Conservation (phyloP, 2,113 vertebrate species). For the Sapayoa aenigma region DNA sequence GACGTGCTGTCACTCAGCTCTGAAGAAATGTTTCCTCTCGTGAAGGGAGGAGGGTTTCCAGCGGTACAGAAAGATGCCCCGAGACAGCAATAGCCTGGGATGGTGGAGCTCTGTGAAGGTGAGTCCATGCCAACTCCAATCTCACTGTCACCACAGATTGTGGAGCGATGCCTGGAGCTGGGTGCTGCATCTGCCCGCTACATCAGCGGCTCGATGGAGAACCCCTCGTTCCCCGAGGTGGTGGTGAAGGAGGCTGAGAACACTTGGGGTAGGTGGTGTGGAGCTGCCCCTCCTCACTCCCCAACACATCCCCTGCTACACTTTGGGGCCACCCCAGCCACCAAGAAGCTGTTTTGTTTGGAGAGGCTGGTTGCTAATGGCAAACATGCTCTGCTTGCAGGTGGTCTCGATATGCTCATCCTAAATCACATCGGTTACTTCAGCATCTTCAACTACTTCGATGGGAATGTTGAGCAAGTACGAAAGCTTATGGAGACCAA, state of each 20-base stretch:
- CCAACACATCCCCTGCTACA: fast-evolving
- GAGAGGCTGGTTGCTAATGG: fast-evolving
- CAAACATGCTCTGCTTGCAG: conserved; percentile 36
- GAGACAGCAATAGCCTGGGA: background rate
- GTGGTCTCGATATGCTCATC: conserved; percentile 78
- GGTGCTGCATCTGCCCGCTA: conserved; percentile 68
- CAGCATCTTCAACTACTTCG: conserved; percentile 20
- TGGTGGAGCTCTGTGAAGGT: fast-evolving
- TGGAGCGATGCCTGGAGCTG: conserved; percentile 60
- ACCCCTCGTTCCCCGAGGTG: conserved; percentile 40
- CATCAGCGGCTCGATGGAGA: conserved; percentile 70
- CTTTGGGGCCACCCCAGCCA: background rate
- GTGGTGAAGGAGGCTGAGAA: conserved; percentile 67
- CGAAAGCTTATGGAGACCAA: conserved; percentile 66
- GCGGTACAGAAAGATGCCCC: background rate
- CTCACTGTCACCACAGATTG: background rate
- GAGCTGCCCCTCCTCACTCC: background rate
- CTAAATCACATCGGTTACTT: conserved; percentile 70
- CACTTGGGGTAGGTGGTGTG: conserved; percentile 61
- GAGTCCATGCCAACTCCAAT: fast-evolving
- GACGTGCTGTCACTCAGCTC: background rate
- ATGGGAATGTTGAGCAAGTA: background rate
- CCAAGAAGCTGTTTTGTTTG: background rate
- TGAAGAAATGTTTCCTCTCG: fast-evolving
- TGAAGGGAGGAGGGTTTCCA: background rate